These are phyloP conservation scores for Eudyptes chrysolophus DNA, from an alignment of 2,113 vertebrate species.

Conservation along the genomic window DNA sequence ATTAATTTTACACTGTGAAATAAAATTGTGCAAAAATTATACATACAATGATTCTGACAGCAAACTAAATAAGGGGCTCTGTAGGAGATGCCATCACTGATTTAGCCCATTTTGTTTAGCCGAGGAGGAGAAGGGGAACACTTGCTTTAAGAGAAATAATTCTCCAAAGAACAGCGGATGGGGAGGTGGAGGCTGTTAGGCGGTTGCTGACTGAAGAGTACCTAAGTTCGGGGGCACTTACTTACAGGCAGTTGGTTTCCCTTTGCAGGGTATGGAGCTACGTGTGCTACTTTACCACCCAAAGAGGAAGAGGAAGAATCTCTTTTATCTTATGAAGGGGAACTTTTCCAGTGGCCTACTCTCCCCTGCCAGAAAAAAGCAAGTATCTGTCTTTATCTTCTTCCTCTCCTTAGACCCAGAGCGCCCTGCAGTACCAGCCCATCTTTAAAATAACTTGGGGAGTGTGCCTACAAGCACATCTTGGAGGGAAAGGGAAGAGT, in stretches of 20 bases:
- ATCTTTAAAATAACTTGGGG: neutral
- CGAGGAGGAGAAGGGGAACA: neutral
- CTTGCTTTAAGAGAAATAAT: neutral
- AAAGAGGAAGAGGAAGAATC: neutral
- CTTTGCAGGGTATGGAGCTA: neutral
- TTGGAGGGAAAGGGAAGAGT: neutral
- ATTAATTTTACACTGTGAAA: slow-evolving; percentile 26
- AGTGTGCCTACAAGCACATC: neutral
- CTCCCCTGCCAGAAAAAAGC: neutral
- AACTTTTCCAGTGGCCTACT: neutral
- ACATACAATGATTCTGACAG: neutral
- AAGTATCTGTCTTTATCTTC: neutral
- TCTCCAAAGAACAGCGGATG: neutral
- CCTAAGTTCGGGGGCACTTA: neutral
- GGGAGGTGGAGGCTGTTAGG: neutral
- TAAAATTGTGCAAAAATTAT: neutral
- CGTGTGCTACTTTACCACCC: neutral
- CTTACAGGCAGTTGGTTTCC: neutral
- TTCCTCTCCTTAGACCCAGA: neutral
- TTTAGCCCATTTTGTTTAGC: neutral
- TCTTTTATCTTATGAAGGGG: neutral
- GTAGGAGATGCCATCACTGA: neutral
- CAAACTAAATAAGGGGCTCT: neutral
- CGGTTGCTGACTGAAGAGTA: neutral
- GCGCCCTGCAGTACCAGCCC: neutral